Evolutionary conservation across 2,113 vertebrate genomes (phyloP), one percentile per base, ranked within the genome.

Genomic region (Onychostoma macrolepis): DNA sequence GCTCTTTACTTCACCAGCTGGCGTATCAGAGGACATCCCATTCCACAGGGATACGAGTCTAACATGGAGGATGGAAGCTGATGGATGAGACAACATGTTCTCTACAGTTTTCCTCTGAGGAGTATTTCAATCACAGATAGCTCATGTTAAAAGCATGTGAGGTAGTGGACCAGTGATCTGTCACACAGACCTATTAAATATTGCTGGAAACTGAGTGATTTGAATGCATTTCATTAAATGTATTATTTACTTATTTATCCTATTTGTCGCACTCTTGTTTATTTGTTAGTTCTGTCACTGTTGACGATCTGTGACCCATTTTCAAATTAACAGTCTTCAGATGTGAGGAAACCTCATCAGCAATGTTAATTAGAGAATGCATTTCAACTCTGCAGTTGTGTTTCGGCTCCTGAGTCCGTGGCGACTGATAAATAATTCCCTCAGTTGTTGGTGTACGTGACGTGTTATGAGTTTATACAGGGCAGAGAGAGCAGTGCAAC

Each of bases 261-360:
- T 86, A 53, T 69, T 72, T 89, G 81, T 87, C 77, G 69, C 63
- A 13, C 80, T 87, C 84, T 81, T 87, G 85, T 83, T 86, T 85
- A 86, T 89, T 89, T 81, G 86, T 90, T 86, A 87, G 77, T 86
- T 83, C 83, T 87, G 74, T 82, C 87, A 84, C 83, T 85, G 88
- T 83, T 85, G 83, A 85, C 79, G 79, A 83, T 85, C 83, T 85
- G 89, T 87, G 86, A 87, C 80, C 89, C 75, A 87, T 89, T 90
- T 90, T 87, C 84, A 89, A 87, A 87, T 87, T 75, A 90, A 67
- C 76, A 87, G 75, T 71, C 36, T 89, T 86, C 84, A 76, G 75
- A 89, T 77, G 88, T 89, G 89, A 86, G 50, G 79, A 81, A 84
- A 90, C 43, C 56, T 83, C 83, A 87, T 87, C 75, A 84, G 85